Evolutionary conservation across 2,113 vertebrate species (phyloP).

Genomic region (Tenrec ecaudatus): DNA sequence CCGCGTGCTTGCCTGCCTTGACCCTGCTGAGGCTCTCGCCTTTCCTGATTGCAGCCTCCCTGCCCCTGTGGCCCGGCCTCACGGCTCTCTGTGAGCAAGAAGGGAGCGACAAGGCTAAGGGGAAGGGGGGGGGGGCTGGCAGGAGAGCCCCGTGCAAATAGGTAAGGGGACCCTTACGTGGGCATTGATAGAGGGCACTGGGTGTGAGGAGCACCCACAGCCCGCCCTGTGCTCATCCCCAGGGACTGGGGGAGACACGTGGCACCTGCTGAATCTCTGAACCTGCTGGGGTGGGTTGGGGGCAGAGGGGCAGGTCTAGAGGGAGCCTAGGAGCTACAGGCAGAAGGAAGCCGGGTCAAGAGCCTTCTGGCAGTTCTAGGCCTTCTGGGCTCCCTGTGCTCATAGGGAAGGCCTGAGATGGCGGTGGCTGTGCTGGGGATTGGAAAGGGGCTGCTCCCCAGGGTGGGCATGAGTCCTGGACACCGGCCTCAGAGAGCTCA

Average conservation of each 20-base stretch:
- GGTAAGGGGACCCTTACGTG: conserved; percentile 38
- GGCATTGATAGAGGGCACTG: conserved; percentile 68
- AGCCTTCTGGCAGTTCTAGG: not conserved
- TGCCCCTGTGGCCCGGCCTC: not conserved
- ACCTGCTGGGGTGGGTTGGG: not conserved
- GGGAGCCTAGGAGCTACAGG: not conserved
- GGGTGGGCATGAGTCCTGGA: rapidly evolving
- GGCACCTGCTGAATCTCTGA: not conserved
- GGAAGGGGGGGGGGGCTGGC: not conserved
- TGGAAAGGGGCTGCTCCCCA: not conserved
- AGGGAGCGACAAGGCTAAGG: not conserved
- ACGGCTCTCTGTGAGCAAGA: not conserved
- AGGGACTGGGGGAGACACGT: not conserved
- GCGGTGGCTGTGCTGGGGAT: not conserved
- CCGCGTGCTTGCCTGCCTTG: not conserved
- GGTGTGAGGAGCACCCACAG: conserved; percentile 35
- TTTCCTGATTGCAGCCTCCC: no score
- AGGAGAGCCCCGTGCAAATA: conserved; percentile 23
- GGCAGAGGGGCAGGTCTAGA: not conserved
- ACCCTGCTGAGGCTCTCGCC: no score
- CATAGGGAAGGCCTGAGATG: not conserved
- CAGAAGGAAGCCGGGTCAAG: not conserved
- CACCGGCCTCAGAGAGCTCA: not conserved
- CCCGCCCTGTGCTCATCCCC: not conserved
- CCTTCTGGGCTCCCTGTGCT: rapidly evolving